Conservation (phyloP, 1,140 invertebrate genomes). For the Mactra quadrangularis region DNA sequence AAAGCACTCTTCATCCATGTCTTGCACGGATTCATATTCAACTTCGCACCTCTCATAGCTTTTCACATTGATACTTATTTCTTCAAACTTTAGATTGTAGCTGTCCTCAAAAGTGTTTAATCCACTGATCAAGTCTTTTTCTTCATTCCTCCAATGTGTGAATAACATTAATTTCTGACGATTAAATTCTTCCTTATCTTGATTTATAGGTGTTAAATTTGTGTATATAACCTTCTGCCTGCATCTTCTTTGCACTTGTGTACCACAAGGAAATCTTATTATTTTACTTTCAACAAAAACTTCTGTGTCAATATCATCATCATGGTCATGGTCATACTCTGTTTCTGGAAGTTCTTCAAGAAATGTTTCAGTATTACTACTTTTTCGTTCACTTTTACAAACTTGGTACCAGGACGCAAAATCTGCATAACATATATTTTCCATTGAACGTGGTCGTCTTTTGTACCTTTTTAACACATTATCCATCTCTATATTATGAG, state of each 20-base stretch:
- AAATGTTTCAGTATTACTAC: not conserved
- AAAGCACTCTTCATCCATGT: not conserved
- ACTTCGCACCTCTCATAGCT: not conserved
- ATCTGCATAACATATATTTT: conserved; percentile 53
- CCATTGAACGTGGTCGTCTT: conserved; percentile 35
- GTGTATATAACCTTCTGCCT: conserved; percentile 45
- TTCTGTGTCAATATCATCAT: conserved; percentile 28
- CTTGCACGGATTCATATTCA: conserved; percentile 2
- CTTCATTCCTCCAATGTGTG: conserved; percentile 48
- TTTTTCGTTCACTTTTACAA: conserved; percentile 11
- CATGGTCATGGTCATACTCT: conserved; percentile 45
- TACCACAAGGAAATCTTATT: conserved; percentile 45
- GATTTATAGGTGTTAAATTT: conserved; percentile 22
- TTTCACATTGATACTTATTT: not conserved
- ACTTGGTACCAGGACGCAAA: conserved; percentile 55
- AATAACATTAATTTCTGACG: conserved; percentile 40
- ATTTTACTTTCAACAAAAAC: too few species aligned
- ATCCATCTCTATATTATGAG: conserved; percentile 31
- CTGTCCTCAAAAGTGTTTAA: conserved; percentile 41
- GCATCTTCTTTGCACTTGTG: conserved; percentile 9
- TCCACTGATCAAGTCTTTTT: conserved; percentile 31
- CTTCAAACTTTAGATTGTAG: conserved; percentile 15
- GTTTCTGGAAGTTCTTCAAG: conserved; percentile 48
- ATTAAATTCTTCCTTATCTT: too few species aligned
- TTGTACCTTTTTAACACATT: conserved; percentile 42